Conservation (phyloP, 2,113 vertebrate species). For the Salvelinus namaycush region DNA sequence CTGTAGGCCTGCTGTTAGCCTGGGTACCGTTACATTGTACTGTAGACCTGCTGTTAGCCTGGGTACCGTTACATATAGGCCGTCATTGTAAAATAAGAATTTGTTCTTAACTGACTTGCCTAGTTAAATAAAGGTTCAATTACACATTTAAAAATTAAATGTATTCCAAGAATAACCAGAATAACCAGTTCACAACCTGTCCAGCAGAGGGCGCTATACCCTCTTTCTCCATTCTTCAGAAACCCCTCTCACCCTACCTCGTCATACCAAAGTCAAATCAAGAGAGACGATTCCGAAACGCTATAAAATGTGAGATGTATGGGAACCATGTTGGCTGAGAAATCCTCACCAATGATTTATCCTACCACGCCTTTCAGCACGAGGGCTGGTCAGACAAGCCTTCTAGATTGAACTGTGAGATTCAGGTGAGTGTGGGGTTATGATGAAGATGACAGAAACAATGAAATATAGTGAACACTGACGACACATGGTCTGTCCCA, state of each 20-base stretch:
- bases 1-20: no score
- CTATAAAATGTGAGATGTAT: conserved; percentile 77
- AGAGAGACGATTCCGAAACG: conserved; percentile 57
- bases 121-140: no score
- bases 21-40: no score
- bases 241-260: conserved; percentile 28
- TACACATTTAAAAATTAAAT: not conserved
- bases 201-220: conserved; percentile 66
- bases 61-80: not conserved
- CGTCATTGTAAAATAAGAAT: no score
- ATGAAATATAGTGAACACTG: conserved; percentile 66
- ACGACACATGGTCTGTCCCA: conserved; percentile 57
- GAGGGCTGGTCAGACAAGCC: not conserved
- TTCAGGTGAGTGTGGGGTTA: conserved; percentile 58
- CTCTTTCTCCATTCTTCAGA: conserved; percentile 26
- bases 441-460: conserved; percentile 50
- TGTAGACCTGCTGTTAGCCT: no score
- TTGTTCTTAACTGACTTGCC: no score
- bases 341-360: not conserved
- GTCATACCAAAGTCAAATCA: conserved; percentile 33
- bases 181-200: conserved; percentile 9
- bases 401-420: conserved; percentile 32
- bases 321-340: not conserved
- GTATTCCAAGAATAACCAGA: not conserved
- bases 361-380: not conserved